phyloP scores from a whole-genome alignment of 2,113 vertebrate genomes.

The Mixornis gularis region DNA sequence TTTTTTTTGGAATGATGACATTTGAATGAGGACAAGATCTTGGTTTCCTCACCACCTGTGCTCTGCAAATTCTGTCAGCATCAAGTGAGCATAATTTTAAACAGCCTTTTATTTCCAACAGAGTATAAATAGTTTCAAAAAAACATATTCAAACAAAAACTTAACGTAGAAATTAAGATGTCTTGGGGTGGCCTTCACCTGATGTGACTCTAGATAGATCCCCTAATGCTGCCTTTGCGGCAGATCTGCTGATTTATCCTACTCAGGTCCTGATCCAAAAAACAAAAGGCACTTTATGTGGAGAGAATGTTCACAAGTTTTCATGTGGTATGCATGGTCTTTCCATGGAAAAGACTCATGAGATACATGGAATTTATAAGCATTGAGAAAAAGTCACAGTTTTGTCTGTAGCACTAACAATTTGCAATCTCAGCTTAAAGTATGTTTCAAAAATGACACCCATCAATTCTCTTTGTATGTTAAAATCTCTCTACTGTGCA shows the following conservation, averaged over 20 bases:
- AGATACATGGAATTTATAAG: neutral
- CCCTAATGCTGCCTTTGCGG: neutral
- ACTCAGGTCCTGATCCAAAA: neutral
- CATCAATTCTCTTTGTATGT: neutral
- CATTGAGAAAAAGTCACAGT: neutral
- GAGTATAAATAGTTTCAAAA: neutral
- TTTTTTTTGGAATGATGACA: neutral
- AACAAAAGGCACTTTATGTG: neutral
- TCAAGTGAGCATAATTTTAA: neutral
- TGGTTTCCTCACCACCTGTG: neutral
- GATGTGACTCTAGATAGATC: neutral
- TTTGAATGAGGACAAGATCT: neutral
- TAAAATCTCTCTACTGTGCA: neutral
- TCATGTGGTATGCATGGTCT: neutral
- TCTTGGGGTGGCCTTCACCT: neutral
- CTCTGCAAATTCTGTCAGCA: neutral
- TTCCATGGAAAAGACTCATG: neutral
- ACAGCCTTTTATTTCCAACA: neutral
- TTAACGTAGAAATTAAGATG: neutral
- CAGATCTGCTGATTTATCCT: neutral
- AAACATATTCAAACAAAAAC: neutral
- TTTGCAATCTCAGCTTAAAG: neutral
- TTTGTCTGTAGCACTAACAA: neutral
- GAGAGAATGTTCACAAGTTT: neutral
- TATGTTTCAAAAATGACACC: neutral